A percentile compares a stretch with the other conserved stretches of the same genome.
These are phyloP conservation scores for Charaxes varanes DNA, from an alignment of 1,140 invertebrate species.

Conservation along the genomic window DNA sequence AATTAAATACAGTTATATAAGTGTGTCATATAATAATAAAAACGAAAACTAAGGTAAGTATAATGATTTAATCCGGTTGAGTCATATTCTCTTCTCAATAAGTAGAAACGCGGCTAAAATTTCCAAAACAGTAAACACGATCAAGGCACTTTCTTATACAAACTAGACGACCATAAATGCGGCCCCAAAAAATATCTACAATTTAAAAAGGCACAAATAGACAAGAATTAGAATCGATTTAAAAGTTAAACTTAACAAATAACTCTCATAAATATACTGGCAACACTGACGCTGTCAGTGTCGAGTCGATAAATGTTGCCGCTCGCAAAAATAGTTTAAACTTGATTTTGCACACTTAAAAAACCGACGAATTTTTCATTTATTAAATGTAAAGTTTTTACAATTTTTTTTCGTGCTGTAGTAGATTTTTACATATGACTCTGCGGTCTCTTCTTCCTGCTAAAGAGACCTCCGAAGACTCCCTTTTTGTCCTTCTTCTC, in stretches of 20 bases:
- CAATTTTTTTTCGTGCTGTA: neutral
- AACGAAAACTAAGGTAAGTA: no score
- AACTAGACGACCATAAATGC: no score
- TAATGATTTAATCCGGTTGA: no score
- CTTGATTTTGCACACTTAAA: neutral
- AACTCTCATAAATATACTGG: neutral
- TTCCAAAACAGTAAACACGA: neutral
- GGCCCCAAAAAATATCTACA: conserved; percentile 17
- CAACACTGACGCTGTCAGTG: conserved; percentile 6
- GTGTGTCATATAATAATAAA: no score
- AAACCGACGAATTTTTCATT: neutral
- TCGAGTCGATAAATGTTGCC: neutral
- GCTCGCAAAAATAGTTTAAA: neutral
- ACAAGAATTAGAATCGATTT: conserved; percentile 17
- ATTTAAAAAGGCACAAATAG: conserved; percentile 23
- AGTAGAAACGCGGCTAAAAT: no score
- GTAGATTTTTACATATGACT: conserved; percentile 51
- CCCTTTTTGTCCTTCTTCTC: conserved; percentile 71
- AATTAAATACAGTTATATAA: no score
- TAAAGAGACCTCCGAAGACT: conserved; percentile 65
- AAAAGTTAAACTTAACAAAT: neutral
- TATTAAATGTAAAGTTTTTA: neutral
- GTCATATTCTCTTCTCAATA: no score
- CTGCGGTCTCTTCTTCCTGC: conserved; percentile 64
- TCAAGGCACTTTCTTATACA: neutral